Base-by-base conservation (phyloP, 2,113 vertebrate genomes). In the Hippocampus zosterae region DNA sequence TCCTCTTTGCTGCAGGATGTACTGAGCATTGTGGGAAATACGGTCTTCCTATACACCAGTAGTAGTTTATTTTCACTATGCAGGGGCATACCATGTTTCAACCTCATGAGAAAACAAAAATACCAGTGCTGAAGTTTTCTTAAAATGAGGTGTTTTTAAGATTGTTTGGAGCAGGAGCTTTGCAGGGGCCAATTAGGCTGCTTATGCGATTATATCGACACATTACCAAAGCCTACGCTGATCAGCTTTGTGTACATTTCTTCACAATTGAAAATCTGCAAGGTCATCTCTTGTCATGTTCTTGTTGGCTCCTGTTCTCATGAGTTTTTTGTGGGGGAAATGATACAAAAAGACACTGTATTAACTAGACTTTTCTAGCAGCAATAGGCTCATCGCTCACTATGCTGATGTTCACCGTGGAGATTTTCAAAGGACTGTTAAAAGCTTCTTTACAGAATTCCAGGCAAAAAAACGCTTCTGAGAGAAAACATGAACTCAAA, bases 1-100 rank as follows among this genome's bases (percentile, higher is more conserved):
- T 81, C 82, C 72, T 82, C 72, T 81, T 72, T 78, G 37, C 69
- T 77, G 78, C 71, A 84, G 82, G 65, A 52, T 19, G 48, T 52
- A 50, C 3, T 18, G 18, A 52, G 48, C 48, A 52, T 52, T 19
- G 5, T 52, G 52, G 52, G 71, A 76, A 79, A 72, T 72, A 29
- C 67, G 16, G n/a, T 77, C 10, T 81, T 75, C 19, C 6, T 53
- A 9, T 53, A 8, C 52, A n/a, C 52, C 21, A 53, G 19, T 7
- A n/a, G 9, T 56, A 15, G 8, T 56, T 56, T 56, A 56, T 56
- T 12, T 56, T 56, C 23, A 56, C 55, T 56, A 4, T 55, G n/a
- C 53, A 55, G n/a, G 9, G n/a, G 8, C 53, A 4, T n/a, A 9
- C n/a, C n/a, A n/a, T 55, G 53, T 23, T 56, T 25, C 23, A 37